phyloP scores from a whole-genome alignment of 2,888 invertebrate species.

The Drosophila mimica region DNA sequence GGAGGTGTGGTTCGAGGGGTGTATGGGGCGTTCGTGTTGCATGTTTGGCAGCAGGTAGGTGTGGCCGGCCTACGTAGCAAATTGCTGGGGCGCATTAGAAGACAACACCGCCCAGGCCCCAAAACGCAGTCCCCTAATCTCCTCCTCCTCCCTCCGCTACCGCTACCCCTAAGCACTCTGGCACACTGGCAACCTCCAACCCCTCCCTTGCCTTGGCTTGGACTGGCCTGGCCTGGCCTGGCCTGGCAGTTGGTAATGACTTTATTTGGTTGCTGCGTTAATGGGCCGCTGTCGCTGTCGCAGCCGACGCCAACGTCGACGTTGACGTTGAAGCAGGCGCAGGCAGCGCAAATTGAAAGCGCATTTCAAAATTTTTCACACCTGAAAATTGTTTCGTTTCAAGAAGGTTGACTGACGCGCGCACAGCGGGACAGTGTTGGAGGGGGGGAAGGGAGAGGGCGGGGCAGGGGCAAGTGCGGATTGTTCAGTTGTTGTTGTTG shows the following conservation, averaged over 20 bases:
- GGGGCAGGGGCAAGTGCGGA: conserved; percentile 5
- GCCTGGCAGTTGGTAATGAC: conserved; percentile 71
- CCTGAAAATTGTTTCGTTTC: conserved; percentile 78
- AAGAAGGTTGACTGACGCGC: conserved; percentile 53
- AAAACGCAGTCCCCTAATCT: conserved; percentile 1
- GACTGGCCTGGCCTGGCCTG: conserved; percentile 8
- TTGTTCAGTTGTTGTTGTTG: conserved; percentile 2
- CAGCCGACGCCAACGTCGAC: neutral
- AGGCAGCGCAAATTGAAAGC: conserved; percentile 77
- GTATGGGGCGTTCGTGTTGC: conserved; percentile 4
- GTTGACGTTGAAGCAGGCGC: conserved; percentile 26
- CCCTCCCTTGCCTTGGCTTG: neutral
- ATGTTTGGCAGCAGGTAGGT: conserved; percentile 74
- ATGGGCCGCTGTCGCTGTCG: conserved; percentile 58
- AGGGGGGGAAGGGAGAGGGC: neutral
- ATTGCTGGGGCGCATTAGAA: conserved; percentile 76
- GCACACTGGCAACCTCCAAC: neutral
- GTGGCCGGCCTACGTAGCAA: conserved; percentile 75
- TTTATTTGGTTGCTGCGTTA: conserved; percentile 80
- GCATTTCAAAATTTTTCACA: conserved; percentile 80
- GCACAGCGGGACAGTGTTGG: conserved; percentile 37
- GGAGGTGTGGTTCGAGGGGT: neutral
- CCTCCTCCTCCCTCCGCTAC: neutral
- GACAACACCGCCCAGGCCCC: conserved; percentile 53
- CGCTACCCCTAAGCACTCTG: neutral